Base-by-base conservation (phyloP, 2,113 vertebrate species). In the Danionella cerebrum region DNA sequence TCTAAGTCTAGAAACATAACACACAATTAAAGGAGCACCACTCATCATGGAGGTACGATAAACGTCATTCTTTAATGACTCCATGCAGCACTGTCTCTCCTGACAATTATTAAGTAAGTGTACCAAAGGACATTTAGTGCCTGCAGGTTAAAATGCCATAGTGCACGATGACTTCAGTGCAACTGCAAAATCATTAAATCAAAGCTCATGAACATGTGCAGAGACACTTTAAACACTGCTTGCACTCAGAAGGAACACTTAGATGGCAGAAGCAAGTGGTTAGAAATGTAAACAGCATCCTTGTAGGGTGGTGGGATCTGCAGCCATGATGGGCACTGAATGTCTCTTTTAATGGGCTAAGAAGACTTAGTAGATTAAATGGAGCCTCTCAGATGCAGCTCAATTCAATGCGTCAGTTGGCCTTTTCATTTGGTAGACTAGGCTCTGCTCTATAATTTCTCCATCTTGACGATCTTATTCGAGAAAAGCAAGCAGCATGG, bases 391-490 rank as follows among this genome's bases (percentile, higher is more conserved):
- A 65, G 70, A 76, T 75, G 74, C 70, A 69, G 64, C 72, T 67
- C 70, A 58, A 70, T 74, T 76, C 76, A 80, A 79, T 78, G 78
- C 74, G 73, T 77, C 79, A 74, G 72, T 53, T 75, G 73, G 76
- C 76, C 70, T 72, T 77, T 75, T 81, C 77, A 76, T 77, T 75
- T 36, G 62, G 62, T 29, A 22, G 48, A 25, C 36, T 63, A 69
- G 64, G 44, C 70, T 9, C 1, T 19, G 45, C 70, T 57, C 59
- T 79, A 68, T 79, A 75, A 78, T 78, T 75, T 79, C 64, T 75
- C 67, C 65, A 69, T 78, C 66, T 74, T 21, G 9, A 14, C 10
- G 19, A 51, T 73, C 63, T 65, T 53, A n/a, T 62, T 45, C 54
- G 54, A 62, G 41, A 57, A 59, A 52, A 57, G 16, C 29, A 68